These are phyloP conservation scores for Phenganax stokvisi DNA, from an alignment of 92 coral and sea anemone species.

Conservation along the genomic window DNA sequence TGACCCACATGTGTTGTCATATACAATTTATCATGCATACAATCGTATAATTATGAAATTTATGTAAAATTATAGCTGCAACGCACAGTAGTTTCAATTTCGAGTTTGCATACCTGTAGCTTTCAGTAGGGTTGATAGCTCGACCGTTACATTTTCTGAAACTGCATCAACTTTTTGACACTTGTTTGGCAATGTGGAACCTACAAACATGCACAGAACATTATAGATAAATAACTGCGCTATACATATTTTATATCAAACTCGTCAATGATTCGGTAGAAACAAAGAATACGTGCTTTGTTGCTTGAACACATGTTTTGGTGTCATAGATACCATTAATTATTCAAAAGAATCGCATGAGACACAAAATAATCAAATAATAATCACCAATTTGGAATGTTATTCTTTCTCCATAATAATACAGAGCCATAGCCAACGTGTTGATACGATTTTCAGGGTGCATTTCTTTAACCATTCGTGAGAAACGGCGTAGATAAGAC, in stretches of 20 bases:
- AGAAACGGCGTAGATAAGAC: slow-evolving; percentile 8
- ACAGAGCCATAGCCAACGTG: background rate
- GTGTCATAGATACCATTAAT: no score
- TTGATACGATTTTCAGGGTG: slow-evolving; percentile 1
- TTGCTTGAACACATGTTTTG: no score
- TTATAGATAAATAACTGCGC: background rate
- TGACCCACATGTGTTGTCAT: no score
- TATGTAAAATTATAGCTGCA: background rate
- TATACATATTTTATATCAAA: background rate
- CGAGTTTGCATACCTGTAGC: background rate
- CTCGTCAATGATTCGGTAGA: background rate
- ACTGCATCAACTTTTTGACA: background rate
- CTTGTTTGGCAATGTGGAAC: background rate
- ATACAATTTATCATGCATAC: no score
- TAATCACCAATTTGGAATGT: background rate
- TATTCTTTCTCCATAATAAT: background rate
- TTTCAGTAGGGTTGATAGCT: background rate
- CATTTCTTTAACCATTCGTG: slow-evolving; percentile 9
- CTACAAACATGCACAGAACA: background rate
- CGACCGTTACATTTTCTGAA: background rate
- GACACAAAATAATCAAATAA: background rate
- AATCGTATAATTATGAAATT: background rate
- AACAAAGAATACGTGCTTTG: background rate
- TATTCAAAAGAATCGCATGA: background rate
- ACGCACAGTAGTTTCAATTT: background rate